A percentile compares a stretch with the other conserved stretches of the same genome.
Conservation (phyloP, 2,113 vertebrate species). For the Corythaeola cristata region DNA sequence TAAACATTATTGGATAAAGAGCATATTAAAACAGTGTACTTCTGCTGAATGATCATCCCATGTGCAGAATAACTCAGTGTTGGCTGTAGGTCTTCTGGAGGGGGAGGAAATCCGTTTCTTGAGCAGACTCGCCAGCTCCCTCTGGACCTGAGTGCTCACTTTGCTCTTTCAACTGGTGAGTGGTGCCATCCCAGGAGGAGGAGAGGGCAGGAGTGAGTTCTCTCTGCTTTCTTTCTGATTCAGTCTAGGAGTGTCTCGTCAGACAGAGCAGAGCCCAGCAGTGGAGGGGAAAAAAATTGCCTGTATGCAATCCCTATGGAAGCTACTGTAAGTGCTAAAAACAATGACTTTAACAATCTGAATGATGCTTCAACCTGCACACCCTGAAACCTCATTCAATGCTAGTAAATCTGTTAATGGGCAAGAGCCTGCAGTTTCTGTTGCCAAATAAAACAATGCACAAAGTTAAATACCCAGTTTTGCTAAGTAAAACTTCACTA, state of each 20-base stretch:
- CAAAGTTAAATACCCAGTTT: background rate
- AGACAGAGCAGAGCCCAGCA: background rate
- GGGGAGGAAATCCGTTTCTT: background rate
- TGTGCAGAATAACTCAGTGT: background rate
- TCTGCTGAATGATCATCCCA: background rate
- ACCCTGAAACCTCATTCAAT: background rate
- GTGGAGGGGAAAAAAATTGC: background rate
- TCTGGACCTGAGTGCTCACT: background rate
- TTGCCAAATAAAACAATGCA: background rate
- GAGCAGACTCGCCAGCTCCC: background rate
- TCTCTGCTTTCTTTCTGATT: background rate
- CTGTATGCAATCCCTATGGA: background rate
- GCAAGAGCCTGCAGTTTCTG: background rate
- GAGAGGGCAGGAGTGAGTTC: rapidly evolving
- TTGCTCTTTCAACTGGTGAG: background rate
- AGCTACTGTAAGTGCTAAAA: background rate
- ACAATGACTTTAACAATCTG: background rate
- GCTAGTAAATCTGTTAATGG: background rate
- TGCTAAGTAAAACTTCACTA: background rate
- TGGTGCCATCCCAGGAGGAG: background rate
- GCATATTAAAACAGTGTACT: background rate
- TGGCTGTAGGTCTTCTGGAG: background rate
- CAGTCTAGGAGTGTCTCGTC: background rate
- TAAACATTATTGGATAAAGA: background rate
- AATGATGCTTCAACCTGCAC: background rate